Evolutionary conservation across 92 coral and sea anemone genomes (phyloP).

Genomic region (Palythoa grandis): DNA sequence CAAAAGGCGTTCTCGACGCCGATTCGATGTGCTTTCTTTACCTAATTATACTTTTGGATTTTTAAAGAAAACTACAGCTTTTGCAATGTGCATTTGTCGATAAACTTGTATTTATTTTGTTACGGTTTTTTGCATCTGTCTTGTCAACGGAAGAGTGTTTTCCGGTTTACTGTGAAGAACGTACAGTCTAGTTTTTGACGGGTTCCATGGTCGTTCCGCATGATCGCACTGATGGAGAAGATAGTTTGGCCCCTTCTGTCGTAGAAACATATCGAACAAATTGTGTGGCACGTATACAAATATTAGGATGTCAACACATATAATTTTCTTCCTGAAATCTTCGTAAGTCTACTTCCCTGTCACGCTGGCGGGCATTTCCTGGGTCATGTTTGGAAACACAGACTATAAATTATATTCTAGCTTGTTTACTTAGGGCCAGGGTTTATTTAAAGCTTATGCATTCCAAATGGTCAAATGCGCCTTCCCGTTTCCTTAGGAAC

Average conservation of each 20-base stretch:
- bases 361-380: conserved; percentile 30
- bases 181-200: neutral
- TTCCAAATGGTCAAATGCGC: neutral
- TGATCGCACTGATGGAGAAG: conserved; percentile 11
- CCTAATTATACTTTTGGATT: neutral
- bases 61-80: neutral
- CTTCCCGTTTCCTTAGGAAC: neutral
- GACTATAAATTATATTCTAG: neutral
- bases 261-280: neutral
- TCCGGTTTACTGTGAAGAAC: conserved; percentile 26
- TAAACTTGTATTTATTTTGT: neutral
- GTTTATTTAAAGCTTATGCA: neutral
- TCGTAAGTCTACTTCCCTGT: neutral
- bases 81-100: neutral
- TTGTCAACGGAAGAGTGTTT: conserved; percentile 32
- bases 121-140: neutral
- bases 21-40: neutral
- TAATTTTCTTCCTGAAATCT: neutral
- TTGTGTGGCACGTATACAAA: neutral
- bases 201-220: neutral
- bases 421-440: neutral
- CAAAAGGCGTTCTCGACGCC: neutral
- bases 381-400: conserved; percentile 1
- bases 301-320: neutral
- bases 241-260: neutral